Base-by-base conservation (phyloP, 2,797 vertebrate species). In the Staurois parvus region DNA sequence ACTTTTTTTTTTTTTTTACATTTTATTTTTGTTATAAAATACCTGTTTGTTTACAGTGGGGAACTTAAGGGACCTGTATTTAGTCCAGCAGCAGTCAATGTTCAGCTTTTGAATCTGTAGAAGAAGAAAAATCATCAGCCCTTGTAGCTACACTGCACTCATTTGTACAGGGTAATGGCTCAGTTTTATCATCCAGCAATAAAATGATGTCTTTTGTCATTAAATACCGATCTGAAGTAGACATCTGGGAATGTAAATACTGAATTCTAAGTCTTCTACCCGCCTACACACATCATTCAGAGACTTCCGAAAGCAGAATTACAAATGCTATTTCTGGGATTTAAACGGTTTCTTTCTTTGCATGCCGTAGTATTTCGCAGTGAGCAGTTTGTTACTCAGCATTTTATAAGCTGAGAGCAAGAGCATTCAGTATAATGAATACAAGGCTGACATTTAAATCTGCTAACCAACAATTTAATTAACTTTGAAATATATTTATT, bases 361-460 rank as follows among this genome's bases (percentile, higher is more conserved):
- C 10, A 67, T 32, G 29, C 52, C 24, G 42, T 69, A 77, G 37
- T 64, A 70, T 82, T 64, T 70, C 67, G 34, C 76, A 21, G 48
- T 70, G 79, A 77, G 48, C 74, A 82, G 64, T 82, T 56, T 66
- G 74, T 76, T 76, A 72, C 62, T 86, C 74, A 82, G 74, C 52
- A 83, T 77, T 80, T 56, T 62, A 72, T 72, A 77, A 72, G 26
- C 66, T 24, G 62, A 68, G 70, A 79, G 76, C 69, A 85, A 67
- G 59, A 15, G 64, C 62, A 74, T 80, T 75, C 67, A 37, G 28
- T 73, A 9, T 79, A 73, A 84, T 79, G 76, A 73, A 79, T 73
- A 79, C 76, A 79, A 74, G 29, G 70, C 34, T 85, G 76, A 75
- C 84, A 85, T 85, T 85, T 74, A 85, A 26, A 80, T 80, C n/a